Percentiles rank a stretch among this genome's conserved stretches.
Evolutionary conservation across 2,113 vertebrate species (phyloP).

Genomic region (Periophthalmus modestus): DNA sequence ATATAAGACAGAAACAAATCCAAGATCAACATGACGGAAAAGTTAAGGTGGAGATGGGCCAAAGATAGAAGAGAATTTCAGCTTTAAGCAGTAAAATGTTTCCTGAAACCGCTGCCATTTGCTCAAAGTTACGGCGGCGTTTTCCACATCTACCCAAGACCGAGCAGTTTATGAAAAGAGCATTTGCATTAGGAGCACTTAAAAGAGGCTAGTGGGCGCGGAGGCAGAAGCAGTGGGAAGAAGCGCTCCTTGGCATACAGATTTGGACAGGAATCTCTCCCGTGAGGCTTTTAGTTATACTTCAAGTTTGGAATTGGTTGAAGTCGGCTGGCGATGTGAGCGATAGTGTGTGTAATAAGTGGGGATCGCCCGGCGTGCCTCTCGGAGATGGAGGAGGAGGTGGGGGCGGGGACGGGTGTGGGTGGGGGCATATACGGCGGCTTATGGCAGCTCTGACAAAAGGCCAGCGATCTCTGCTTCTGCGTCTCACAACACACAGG

Average conservation of each 20-base stretch:
- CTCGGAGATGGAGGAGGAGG: slow-evolving; percentile 13
- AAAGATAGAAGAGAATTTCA: slow-evolving; percentile 18
- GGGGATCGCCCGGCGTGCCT: slow-evolving; percentile 2
- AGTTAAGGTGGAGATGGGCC: background rate
- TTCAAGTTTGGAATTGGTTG: slow-evolving; percentile 24
- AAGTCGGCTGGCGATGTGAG: slow-evolving; percentile 15
- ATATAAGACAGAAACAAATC: background rate
- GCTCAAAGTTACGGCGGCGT: slow-evolving; percentile 15
- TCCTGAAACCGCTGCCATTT: slow-evolving; percentile 7
- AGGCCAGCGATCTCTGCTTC: slow-evolving; percentile 33
- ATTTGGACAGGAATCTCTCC: slow-evolving; percentile 26
- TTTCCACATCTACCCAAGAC: slow-evolving; percentile 30
- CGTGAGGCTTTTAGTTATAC: slow-evolving; percentile 19
- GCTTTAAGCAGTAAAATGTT: background rate
- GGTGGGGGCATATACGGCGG: slow-evolving; percentile 3
- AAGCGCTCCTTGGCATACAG: slow-evolving; percentile 23
- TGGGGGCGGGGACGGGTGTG: background rate
- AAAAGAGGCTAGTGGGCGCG: slow-evolving; percentile 36
- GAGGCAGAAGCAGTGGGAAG: slow-evolving; percentile 20
- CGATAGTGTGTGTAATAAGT: slow-evolving; percentile 17
- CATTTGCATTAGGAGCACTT: slow-evolving; percentile 49
- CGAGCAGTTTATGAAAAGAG: slow-evolving; percentile 39
- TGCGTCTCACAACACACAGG: slow-evolving; percentile 17
- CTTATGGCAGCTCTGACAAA: slow-evolving; percentile 41
- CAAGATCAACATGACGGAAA: too few relatives aligned